Percentiles rank a stretch among this genome's conserved stretches.
Evolutionary conservation across 2,888 invertebrate species (phyloP).

Genomic region (Macropis europaea): DNA sequence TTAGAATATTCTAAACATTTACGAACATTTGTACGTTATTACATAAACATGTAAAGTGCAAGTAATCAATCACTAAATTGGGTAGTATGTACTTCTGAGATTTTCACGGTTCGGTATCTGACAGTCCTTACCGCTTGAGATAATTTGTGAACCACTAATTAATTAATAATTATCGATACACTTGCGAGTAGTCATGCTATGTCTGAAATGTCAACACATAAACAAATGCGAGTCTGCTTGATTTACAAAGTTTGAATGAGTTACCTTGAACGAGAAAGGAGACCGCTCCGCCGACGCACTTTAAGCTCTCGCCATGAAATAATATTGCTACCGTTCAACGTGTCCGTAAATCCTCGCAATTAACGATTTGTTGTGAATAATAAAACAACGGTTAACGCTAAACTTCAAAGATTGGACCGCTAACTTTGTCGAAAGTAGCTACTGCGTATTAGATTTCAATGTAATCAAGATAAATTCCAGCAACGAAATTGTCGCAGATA

Average conservation of each 20-base stretch:
- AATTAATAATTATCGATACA: background rate
- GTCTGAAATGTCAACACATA: conserved; percentile 6
- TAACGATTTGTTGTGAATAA: conserved; percentile 64
- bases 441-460: conserved; percentile 2
- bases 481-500: background rate
- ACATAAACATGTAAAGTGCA: too few relatives aligned
- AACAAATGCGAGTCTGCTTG: conserved; percentile 5
- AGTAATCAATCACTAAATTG: too few relatives aligned
- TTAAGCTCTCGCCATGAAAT: conserved; percentile 39
- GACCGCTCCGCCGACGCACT: conserved; percentile 43
- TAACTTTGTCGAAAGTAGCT: background rate
- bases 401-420: conserved; percentile 27
- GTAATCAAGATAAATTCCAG: conserved; percentile 7
- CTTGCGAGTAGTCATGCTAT: too few relatives aligned
- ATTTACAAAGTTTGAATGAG: conserved; percentile 24
- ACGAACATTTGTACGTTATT: too few relatives aligned
- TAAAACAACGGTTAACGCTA: conserved; percentile 50
- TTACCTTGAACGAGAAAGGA: conserved; percentile 55
- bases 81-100: too few relatives aligned
- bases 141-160: background rate
- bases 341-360: conserved; percentile 72
- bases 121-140: too few relatives aligned
- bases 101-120: too few relatives aligned
- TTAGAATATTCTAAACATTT: too few relatives aligned
- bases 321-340: conserved; percentile 62